These are phyloP conservation scores for Rousettus leschenaultii DNA, from an alignment of 2,113 vertebrate genomes.

Conservation along the genomic window DNA sequence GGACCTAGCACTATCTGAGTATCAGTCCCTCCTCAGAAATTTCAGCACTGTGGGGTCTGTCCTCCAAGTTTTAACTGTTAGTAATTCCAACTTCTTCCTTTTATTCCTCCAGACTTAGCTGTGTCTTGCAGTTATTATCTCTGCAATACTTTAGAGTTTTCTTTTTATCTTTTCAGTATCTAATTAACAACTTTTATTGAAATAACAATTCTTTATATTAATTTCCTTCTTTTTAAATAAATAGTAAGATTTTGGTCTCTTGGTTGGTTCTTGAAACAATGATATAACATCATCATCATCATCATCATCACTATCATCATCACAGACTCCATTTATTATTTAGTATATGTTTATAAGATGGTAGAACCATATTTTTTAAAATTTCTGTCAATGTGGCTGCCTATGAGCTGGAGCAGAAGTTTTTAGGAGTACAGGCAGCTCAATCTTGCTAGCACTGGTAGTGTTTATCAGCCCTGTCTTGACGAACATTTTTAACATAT, in stretches of 20 bases:
- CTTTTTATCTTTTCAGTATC: neutral
- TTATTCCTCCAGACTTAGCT: neutral
- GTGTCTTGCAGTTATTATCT: neutral
- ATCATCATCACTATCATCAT: neutral
- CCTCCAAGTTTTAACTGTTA: neutral
- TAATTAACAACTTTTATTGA: constrained; percentile 1
- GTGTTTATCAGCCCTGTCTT: neutral
- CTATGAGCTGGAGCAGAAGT: neutral
- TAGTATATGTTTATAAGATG: neutral
- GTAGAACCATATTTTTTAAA: neutral
- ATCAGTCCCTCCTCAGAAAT: neutral
- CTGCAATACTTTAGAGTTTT: neutral
- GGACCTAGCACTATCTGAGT: neutral
- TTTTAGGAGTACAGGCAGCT: neutral
- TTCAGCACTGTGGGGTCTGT: neutral
- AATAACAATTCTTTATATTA: neutral
- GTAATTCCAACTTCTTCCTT: neutral
- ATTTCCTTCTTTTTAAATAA: neutral
- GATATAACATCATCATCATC: neutral
- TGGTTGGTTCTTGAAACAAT: neutral
- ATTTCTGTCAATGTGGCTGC: neutral
- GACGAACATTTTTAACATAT: neutral
- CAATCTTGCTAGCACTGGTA: neutral
- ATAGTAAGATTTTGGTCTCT: neutral
- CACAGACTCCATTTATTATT: neutral